phyloP scores from a whole-genome alignment of 2,797 vertebrate species.

The Anisognathus igniventris region DNA sequence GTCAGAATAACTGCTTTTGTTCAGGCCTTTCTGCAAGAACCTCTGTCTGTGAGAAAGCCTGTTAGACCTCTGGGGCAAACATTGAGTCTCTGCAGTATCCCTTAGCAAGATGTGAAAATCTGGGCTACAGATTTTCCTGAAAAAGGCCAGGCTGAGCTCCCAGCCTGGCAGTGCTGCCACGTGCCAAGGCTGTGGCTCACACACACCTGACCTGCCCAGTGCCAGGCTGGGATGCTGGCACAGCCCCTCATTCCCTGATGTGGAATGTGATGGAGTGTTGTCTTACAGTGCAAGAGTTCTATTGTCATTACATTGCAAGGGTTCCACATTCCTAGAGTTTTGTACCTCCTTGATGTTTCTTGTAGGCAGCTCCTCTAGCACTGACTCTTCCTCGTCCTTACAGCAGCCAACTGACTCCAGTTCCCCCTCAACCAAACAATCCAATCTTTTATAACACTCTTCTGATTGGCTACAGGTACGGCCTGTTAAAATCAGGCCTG shows the following conservation, averaged over 20 bases:
- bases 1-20: not conserved
- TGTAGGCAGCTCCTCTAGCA: no score
- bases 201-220: not conserved
- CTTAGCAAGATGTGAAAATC: not conserved
- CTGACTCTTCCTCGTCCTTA: no score
- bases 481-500: no score
- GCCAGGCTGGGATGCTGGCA: not conserved
- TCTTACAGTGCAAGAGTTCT: no score
- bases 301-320: no score
- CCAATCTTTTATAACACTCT: no score
- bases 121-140: not conserved
- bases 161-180: not conserved
- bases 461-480: no score
- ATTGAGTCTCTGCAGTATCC: not conserved
- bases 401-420: no score
- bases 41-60: accelerated
- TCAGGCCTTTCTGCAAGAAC: not conserved
- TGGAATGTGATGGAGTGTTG: not conserved
- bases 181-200: accelerated
- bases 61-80: not conserved
- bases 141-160: not conserved
- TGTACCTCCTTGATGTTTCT: no score
- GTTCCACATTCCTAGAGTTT: no score
- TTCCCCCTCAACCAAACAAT: no score
- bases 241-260: not conserved